phyloP scores from a whole-genome alignment of 2,888 invertebrate species.

The Rhabditophanes sp. region DNA sequence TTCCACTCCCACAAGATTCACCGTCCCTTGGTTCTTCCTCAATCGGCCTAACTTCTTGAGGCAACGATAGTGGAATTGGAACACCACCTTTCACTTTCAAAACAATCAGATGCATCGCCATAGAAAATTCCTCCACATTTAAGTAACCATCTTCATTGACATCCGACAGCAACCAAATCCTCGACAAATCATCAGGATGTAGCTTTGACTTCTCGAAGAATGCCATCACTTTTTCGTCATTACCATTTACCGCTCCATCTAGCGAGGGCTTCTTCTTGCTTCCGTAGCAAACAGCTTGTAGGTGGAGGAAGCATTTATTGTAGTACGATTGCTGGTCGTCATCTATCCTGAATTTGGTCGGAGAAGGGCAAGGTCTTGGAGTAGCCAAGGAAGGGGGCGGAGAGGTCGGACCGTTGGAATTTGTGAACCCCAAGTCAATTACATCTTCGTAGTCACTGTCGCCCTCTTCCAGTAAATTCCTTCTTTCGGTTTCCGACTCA shows the following conservation, averaged over 20 bases:
- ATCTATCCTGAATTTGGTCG: constrained; percentile 14
- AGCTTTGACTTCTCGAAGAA: constrained; percentile 35
- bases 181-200: constrained; percentile 23
- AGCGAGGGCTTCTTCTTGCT: constrained; percentile 15
- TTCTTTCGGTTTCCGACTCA: constrained; percentile 15
- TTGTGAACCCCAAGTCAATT: constrained; percentile 14
- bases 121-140: constrained; percentile 36
- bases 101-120: constrained; percentile 43
- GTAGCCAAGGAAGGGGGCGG: not conserved
- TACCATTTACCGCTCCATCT: constrained; percentile 30
- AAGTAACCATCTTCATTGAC: constrained; percentile 43
- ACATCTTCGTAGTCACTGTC: constrained; percentile 19
- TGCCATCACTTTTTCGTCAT: constrained; percentile 27
- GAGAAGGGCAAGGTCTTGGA: not conserved
- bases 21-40: not conserved
- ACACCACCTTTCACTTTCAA: constrained; percentile 30
- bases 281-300: constrained; percentile 12
- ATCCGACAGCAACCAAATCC: constrained; percentile 40
- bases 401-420: not conserved
- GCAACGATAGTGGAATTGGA: constrained; percentile 19
- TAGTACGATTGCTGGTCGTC: constrained; percentile 39
- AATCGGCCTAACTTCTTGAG: no score
- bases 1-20: not conserved
- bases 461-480: constrained; percentile 19
- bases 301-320: constrained; percentile 30